Evolutionary conservation across 2,888 invertebrate genomes (phyloP).

Genomic region (Protophormia terraenovae): DNA sequence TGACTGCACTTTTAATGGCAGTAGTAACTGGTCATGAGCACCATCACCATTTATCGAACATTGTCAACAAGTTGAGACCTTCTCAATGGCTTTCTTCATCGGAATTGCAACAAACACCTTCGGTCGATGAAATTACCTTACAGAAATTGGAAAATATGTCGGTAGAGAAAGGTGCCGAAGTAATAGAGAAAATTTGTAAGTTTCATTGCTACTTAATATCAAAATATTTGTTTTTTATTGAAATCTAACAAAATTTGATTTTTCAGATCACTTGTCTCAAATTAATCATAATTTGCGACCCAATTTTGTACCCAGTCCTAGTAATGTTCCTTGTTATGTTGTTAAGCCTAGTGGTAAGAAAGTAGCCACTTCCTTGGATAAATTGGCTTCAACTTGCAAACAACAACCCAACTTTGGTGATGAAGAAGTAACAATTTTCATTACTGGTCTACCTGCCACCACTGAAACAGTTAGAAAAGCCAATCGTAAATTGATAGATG

Average conservation of each 20-base stretch:
- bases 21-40: constrained; percentile 65
- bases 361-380: constrained; percentile 72
- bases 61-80: constrained; percentile 70
- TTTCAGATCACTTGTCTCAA: constrained; percentile 75
- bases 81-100: constrained; percentile 74
- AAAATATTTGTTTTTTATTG: no score
- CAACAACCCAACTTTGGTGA: constrained; percentile 73
- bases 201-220: no score
- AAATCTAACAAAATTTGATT: background rate
- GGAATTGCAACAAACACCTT: constrained; percentile 73
- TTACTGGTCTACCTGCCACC: constrained; percentile 75
- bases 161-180: constrained; percentile 72
- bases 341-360: constrained; percentile 73
- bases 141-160: constrained; percentile 75
- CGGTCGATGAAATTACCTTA: constrained; percentile 73
- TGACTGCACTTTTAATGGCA: constrained; percentile 72
- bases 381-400: constrained; percentile 71
- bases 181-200: constrained; percentile 75
- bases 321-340: constrained; percentile 72
- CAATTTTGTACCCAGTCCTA: constrained; percentile 73
- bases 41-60: background rate
- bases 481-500: constrained; percentile 73
- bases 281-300: constrained; percentile 73
- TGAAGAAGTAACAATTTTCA: constrained; percentile 78
- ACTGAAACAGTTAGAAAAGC: constrained; percentile 73